Evolutionary conservation across 2,797 vertebrate species (phyloP).

Genomic region (Macropus fuliginosus): DNA sequence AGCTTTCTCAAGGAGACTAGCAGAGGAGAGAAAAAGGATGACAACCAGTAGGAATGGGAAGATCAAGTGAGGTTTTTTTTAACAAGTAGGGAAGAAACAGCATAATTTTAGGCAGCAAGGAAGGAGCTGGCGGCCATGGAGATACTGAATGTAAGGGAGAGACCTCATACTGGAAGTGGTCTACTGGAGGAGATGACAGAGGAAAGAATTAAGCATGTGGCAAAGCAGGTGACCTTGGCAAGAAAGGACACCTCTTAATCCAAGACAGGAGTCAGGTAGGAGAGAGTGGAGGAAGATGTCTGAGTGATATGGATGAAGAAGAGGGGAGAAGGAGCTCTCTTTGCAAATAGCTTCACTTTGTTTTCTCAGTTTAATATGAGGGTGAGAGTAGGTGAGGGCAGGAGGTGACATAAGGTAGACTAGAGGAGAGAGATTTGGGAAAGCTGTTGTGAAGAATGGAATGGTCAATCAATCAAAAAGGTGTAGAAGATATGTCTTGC

Average conservation of each 20-base stretch:
- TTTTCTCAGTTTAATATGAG: not conserved
- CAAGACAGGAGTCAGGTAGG: not conserved
- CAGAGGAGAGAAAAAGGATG: not conserved
- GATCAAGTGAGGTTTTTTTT: not conserved
- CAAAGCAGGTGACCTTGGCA: not conserved
- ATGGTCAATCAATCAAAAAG: not conserved
- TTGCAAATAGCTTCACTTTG: not conserved
- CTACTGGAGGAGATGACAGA: not conserved
- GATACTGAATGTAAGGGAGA: not conserved
- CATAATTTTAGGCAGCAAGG: not conserved
- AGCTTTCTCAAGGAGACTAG: not conserved
- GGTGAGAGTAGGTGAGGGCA: not conserved
- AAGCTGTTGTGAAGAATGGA: not conserved
- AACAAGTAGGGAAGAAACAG: not conserved
- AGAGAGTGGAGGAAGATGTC: not conserved
- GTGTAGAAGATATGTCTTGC: not conserved
- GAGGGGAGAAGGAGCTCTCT: not conserved
- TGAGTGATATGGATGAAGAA: not conserved
- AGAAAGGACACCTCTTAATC: not conserved
- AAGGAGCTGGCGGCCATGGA: not conserved
- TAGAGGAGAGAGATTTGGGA: not conserved
- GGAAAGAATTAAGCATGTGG: not conserved
- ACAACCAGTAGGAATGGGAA: not conserved
- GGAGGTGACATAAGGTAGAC: not conserved
- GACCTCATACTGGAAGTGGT: not conserved